A percentile compares a stretch with the other conserved stretches of the same genome.
Evolutionary conservation across 2,113 vertebrate genomes (phyloP).

Genomic region (Ardeotis arabs): DNA sequence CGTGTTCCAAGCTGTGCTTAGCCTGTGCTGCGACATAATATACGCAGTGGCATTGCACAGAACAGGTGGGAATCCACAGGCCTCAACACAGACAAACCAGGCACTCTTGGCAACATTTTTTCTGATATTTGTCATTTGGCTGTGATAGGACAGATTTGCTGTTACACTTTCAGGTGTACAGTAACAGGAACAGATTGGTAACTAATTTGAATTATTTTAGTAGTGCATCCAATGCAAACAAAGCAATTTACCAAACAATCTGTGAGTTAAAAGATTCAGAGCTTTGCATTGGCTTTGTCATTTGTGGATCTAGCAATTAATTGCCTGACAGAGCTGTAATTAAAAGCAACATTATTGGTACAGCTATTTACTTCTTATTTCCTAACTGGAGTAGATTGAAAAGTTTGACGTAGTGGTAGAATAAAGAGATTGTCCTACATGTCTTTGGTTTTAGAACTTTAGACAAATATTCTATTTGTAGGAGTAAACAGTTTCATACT

Average conservation of each 20-base stretch:
- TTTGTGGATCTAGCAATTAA: neutral
- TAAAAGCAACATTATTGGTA: neutral
- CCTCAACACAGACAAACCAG: neutral
- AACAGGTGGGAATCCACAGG: conserved; percentile 46
- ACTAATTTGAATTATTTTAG: neutral
- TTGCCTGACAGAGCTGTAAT: neutral
- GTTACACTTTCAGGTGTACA: neutral
- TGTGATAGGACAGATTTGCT: conserved; percentile 16
- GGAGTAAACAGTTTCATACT: neutral
- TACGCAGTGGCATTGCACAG: neutral
- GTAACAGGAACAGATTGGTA: conserved; percentile 11
- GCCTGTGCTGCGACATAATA: neutral
- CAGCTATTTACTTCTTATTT: neutral
- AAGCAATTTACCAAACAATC: conserved; percentile 2
- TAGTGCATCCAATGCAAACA: neutral
- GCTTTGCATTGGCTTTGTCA: neutral
- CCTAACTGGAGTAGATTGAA: neutral
- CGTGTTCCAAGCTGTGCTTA: conserved; percentile 23
- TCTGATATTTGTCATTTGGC: conserved; percentile 22
- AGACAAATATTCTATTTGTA: neutral
- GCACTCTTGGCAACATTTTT: neutral
- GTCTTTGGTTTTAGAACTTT: neutral
- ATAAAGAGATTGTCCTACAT: neutral
- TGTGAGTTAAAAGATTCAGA: neutral
- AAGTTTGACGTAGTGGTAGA: neutral